Conservation (phyloP, 2,888 invertebrate species). For the Papilio protenor region DNA sequence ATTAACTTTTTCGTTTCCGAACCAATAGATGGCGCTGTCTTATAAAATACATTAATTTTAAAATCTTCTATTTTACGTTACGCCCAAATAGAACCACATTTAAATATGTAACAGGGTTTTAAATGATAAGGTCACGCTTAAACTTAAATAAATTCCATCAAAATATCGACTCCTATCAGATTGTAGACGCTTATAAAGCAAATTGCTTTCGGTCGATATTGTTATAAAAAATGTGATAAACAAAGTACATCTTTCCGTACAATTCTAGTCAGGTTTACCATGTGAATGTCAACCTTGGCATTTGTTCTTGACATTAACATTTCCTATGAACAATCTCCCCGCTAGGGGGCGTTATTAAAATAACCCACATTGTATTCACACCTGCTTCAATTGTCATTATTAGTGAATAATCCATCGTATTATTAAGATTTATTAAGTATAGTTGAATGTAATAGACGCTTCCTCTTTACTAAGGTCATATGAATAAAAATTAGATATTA, state of each 20-base stretch:
- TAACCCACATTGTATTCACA: conserved; percentile 3
- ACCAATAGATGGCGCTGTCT: neutral
- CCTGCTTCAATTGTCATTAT: conserved; percentile 15
- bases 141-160: too few species aligned
- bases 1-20: neutral
- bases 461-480: neutral
- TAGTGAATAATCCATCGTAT: neutral
- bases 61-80: too few species aligned
- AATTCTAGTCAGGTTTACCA: neutral
- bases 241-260: conserved; percentile 2
- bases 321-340: conserved; percentile 15
- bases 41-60: neutral
- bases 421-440: neutral
- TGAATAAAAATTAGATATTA: neutral
- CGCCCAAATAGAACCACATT: too few species aligned
- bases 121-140: too few species aligned
- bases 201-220: too few species aligned
- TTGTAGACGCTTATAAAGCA: too few species aligned
- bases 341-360: conserved; percentile 13
- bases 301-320: conserved; percentile 14
- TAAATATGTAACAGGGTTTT: too few species aligned
- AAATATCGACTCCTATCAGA: too few species aligned
- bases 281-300: conserved; percentile 5
- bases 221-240: too few species aligned
- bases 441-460: neutral